phyloP scores from a whole-genome alignment of 2,113 vertebrate species.

The Oplegnathus fasciatus region DNA sequence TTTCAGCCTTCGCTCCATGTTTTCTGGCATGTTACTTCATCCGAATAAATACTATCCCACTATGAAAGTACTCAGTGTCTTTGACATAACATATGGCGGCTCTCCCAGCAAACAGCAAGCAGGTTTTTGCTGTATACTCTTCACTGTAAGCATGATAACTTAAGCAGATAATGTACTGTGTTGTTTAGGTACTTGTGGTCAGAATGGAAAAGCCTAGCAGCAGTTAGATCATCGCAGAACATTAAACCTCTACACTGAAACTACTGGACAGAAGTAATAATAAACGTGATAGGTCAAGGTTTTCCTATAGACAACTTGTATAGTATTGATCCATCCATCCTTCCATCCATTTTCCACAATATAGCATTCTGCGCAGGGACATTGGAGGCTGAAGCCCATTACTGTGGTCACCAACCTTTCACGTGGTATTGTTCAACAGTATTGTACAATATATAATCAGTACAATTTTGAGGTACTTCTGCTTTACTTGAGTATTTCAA shows the following conservation, averaged over 20 bases:
- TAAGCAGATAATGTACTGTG: background rate
- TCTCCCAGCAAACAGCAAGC: background rate
- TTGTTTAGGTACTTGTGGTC: background rate
- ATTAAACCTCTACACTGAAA: background rate
- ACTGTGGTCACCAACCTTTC: background rate
- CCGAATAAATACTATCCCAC: constrained; percentile 7
- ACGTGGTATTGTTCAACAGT: background rate
- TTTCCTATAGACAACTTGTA: background rate
- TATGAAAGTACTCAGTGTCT: background rate
- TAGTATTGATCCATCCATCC: constrained; percentile 11
- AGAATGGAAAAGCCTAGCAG: background rate
- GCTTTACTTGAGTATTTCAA: too few species aligned
- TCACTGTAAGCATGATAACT: background rate
- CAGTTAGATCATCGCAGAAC: background rate
- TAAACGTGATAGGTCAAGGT: background rate
- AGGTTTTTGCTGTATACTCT: background rate
- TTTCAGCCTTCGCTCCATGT: background rate
- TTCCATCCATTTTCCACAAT: background rate
- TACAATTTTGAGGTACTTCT: too few species aligned
- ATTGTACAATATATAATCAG: background rate
- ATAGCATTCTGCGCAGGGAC: background rate
- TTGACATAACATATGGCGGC: background rate
- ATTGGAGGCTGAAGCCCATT: background rate
- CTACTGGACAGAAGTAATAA: background rate
- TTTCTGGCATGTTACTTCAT: constrained; percentile 1